Conservation (phyloP, 2,888 invertebrate species). For the Tenthredo scrophulariae region DNA sequence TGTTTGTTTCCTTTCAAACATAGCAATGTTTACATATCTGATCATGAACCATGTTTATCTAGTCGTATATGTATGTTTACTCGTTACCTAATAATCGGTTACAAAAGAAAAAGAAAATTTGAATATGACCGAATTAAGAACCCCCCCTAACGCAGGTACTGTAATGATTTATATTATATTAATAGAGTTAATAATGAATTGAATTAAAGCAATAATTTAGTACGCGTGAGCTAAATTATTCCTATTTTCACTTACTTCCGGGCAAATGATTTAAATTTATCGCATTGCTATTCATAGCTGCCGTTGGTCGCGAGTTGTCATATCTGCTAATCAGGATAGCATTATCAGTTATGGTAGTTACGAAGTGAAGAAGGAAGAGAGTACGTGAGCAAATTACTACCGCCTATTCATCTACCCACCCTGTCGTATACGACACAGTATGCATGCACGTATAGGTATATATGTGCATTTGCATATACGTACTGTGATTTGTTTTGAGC, state of each 20-base stretch:
- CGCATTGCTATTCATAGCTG: conserved; percentile 43
- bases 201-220: background rate
- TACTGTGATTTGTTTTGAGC: background rate
- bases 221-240: background rate
- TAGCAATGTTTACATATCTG: no score
- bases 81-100: no score
- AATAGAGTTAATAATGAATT: background rate
- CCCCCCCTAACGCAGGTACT: no score
- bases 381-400: conserved; percentile 42
- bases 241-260: conserved; percentile 36
- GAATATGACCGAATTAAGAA: no score
- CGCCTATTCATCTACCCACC: conserved; percentile 19
- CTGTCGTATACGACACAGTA: background rate
- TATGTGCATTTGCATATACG: background rate
- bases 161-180: background rate
- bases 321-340: conserved; percentile 47
- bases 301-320: background rate
- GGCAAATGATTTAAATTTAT: conserved; percentile 49
- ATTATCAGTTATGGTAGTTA: conserved; percentile 54
- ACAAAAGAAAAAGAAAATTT: no score
- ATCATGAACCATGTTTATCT: no score
- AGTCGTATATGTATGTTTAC: no score
- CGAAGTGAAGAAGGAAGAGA: conserved; percentile 42
- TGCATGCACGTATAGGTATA: background rate
- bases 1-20: no score